These are phyloP conservation scores for Chionis minor DNA, from an alignment of 2,113 vertebrate species.

Conservation along the genomic window DNA sequence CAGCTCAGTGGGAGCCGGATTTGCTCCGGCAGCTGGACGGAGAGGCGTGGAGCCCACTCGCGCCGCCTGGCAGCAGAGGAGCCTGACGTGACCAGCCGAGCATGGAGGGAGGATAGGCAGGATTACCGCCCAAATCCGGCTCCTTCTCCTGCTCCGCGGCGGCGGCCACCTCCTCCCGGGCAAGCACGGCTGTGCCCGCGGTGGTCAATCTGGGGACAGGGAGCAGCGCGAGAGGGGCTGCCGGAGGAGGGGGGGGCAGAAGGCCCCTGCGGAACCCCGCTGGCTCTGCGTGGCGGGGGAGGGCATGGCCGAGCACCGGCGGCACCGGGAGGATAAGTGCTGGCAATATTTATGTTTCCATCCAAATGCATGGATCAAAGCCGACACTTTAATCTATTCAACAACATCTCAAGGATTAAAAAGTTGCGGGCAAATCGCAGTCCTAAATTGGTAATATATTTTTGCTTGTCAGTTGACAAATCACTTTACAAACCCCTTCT, in stretches of 20 bases:
- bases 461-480: conserved; percentile 68
- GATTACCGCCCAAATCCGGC: background rate
- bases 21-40: background rate
- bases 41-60: background rate
- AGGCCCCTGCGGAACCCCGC: fast-evolving
- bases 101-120: background rate
- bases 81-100: background rate
- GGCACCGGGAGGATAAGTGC: background rate
- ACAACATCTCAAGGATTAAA: conserved; percentile 73
- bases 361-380: conserved; percentile 69
- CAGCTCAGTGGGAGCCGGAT: background rate
- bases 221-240: background rate
- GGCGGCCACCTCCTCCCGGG: background rate
- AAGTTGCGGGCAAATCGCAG: conserved; percentile 72
- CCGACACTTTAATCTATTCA: conserved; percentile 72
- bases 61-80: background rate
- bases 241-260: background rate
- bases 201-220: background rate
- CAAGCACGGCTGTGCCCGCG: background rate
- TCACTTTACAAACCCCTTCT: conserved; percentile 42
- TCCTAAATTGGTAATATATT: conserved; percentile 63
- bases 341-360: conserved; percentile 59
- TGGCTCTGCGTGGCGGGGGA: background rate
- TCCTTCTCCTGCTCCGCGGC: background rate
- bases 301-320: background rate